Evolutionary conservation across 2,888 invertebrate genomes (phyloP).

Genomic region (Petrolisthes manimaculis): DNA sequence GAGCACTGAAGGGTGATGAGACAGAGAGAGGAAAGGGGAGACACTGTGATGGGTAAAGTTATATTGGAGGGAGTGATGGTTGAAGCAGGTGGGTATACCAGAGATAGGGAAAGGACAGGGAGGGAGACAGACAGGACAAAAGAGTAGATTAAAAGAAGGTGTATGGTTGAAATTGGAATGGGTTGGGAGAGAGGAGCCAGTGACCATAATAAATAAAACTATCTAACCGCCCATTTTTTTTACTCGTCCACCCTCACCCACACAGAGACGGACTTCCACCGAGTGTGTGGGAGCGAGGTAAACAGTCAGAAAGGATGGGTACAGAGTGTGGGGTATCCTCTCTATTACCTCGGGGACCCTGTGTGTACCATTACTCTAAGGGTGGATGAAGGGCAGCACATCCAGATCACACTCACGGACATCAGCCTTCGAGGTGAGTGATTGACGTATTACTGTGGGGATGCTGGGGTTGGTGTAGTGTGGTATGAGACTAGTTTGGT

Average conservation of each 20-base stretch:
- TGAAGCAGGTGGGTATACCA: too few species aligned
- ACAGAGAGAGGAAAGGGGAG: neutral
- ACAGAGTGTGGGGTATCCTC: slow-evolving; percentile 59
- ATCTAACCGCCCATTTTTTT: neutral
- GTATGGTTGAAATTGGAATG: neutral
- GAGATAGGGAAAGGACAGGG: neutral
- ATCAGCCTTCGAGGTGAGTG: slow-evolving; percentile 79
- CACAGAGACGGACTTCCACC: slow-evolving; percentile 40
- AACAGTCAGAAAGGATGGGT: slow-evolving; percentile 52
- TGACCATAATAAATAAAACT: too few species aligned
- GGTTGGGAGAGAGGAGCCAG: neutral
- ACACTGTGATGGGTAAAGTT: neutral
- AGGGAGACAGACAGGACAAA: neutral
- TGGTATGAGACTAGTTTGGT: neutral
- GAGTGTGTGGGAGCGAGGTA: slow-evolving; percentile 46
- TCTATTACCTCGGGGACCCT: slow-evolving; percentile 58
- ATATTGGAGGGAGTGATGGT: neutral
- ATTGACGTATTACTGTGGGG: neutral
- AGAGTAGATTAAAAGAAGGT: neutral
- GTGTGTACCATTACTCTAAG: slow-evolving; percentile 70
- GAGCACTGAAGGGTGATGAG: neutral
- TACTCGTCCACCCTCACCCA: neutral
- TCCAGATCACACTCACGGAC: slow-evolving; percentile 79
- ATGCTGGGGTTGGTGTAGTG: neutral
- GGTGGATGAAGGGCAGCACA: slow-evolving; percentile 76